A percentile compares a stretch with the other conserved stretches of the same genome.
Conservation (phyloP, 2,797 vertebrate species). For the Heterohyrax brucei region DNA sequence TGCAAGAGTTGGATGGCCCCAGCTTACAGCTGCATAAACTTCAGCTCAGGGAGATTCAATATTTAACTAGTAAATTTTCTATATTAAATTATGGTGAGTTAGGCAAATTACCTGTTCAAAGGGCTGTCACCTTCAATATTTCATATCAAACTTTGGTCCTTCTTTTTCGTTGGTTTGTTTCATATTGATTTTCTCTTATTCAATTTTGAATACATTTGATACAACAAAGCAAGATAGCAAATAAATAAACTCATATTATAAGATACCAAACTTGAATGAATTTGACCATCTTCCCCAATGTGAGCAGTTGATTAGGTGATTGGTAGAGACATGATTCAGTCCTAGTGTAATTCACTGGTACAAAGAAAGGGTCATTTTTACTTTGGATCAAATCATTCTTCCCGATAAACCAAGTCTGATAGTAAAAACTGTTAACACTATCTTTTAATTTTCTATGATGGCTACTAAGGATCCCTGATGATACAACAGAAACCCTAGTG, state of each 20-base stretch:
- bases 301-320: background rate
- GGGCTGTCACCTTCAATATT: no score
- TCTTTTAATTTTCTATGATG: conserved; percentile 1
- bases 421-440: background rate
- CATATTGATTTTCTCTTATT: background rate
- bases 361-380: background rate
- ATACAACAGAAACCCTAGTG: no score
- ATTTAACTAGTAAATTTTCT: background rate
- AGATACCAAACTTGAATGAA: background rate
- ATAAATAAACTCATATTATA: background rate
- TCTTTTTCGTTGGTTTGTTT: conserved; percentile 12
- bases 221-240: background rate
- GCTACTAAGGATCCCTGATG: background rate
- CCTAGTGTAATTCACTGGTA: background rate
- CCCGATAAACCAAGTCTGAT: background rate
- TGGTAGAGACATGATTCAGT: background rate
- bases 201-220: background rate
- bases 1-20: background rate
- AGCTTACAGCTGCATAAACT: background rate
- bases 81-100: background rate
- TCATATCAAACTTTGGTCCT: no score
- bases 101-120: background rate
- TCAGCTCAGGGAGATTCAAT: background rate
- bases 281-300: background rate
- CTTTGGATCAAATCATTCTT: background rate